Evolutionary conservation across 2,797 vertebrate species (phyloP), one percentile per base, ranked within the genome.

Genomic region (Meda fulgida): DNA sequence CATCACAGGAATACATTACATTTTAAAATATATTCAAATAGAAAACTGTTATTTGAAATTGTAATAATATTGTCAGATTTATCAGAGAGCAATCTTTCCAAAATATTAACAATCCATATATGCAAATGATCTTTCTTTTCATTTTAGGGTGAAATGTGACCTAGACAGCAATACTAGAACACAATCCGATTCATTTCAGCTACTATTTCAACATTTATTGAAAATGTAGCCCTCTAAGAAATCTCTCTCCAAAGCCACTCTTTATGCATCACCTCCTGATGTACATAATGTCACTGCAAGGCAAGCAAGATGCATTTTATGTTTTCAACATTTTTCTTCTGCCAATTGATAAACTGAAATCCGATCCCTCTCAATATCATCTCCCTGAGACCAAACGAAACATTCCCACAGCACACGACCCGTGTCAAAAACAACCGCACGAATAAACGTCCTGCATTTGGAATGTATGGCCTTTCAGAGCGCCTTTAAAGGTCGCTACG

Each of bases 301-400:
- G 23, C 36, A 38, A 40, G 13, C 51, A 58, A 77, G 14, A 36
- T 19, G 31, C 19, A 36, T 36, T 53, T 76, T n/a, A 36, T 7
- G 46, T 60, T 26, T 60, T 78, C 34, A 13, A 14, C 1, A 14
- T 14, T 63, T 63, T 63, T 7, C 21, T 75, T 1, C 40, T 63
- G 38, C 69, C 80, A 60, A 31, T 19, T 31, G 18, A 55, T 60
- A 48, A 63, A 82, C 69, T 40, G 48, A 46, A 80, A 43, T 72
- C 55, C 29, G 6, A 31, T 16, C 60, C 26, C 66, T 36, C 26
- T 48, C 55, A 69, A 29, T 55, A 75, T 70, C 87, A 88, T 72
- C 82, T 90, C 89, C 89, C 89, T 90, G 89, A 90, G 89, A 88
- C 82, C 46, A 77, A 84, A 86, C 58, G 13, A 72, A 80, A 86